phyloP scores from a whole-genome alignment of 2,888 invertebrate species.

The Noctua janthe region DNA sequence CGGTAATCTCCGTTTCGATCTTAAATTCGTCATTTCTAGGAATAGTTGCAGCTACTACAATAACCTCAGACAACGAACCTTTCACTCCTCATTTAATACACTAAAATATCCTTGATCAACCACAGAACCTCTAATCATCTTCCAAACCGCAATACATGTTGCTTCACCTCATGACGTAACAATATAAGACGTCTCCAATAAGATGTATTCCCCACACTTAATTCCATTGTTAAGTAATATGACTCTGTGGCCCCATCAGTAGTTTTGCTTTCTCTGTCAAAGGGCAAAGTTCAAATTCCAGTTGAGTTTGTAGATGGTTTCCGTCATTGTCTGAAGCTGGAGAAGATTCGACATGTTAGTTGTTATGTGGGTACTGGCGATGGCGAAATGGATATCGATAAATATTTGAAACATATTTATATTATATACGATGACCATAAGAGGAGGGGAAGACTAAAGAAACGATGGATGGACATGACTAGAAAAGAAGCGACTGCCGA shows the following conservation, averaged over 20 bases:
- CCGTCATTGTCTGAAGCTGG: slow-evolving; percentile 65
- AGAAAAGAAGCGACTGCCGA: neutral
- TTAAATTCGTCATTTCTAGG: neutral
- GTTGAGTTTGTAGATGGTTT: slow-evolving; percentile 66
- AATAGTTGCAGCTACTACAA: neutral
- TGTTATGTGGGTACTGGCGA: slow-evolving; percentile 38
- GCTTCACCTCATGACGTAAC: slow-evolving; percentile 60
- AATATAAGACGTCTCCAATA: slow-evolving; percentile 55
- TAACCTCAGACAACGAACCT: slow-evolving; percentile 18
- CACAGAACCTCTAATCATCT: slow-evolving; percentile 53
- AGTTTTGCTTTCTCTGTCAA: slow-evolving; percentile 66
- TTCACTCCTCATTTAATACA: slow-evolving; percentile 30
- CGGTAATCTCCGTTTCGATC: neutral
- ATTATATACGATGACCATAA: neutral
- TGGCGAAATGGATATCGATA: slow-evolving; percentile 14
- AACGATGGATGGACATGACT: neutral
- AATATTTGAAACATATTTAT: neutral
- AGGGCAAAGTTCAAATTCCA: slow-evolving; percentile 67
- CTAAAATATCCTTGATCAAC: slow-evolving; percentile 48
- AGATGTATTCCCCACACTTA: slow-evolving; percentile 61
- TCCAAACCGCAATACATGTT: slow-evolving; percentile 57
- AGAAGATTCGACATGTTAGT: slow-evolving; percentile 56
- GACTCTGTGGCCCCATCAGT: slow-evolving; percentile 65
- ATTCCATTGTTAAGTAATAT: slow-evolving; percentile 69
- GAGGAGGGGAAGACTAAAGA: neutral